A percentile compares a stretch with the other conserved stretches of the same genome.
phyloP scores from a whole-genome alignment of 2,113 vertebrate species.

The Elephas maximus region DNA sequence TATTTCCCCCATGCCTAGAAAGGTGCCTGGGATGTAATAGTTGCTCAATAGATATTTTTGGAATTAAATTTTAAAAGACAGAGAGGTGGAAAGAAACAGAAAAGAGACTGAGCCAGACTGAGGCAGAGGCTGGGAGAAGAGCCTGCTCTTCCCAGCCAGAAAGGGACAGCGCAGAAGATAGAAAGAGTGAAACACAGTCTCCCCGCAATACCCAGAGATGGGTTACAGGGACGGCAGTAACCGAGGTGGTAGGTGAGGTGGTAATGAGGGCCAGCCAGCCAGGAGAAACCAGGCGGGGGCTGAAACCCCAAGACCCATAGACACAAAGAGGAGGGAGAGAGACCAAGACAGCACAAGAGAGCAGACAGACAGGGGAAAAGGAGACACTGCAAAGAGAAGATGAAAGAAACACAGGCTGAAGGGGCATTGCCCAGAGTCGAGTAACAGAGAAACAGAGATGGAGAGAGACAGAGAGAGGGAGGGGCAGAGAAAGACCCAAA shows the following conservation, averaged over 20 bases:
- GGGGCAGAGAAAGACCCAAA: neutral
- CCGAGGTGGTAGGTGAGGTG: accelerated
- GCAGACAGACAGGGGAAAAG: neutral
- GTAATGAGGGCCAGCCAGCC: neutral
- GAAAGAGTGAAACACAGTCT: slow-evolving; percentile 78
- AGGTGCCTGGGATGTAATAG: neutral
- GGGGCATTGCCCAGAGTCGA: neutral
- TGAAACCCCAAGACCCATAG: neutral
- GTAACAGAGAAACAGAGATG: neutral
- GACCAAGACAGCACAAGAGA: neutral
- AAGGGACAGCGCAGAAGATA: slow-evolving; percentile 38
- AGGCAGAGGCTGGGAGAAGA: slow-evolving; percentile 36
- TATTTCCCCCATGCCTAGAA: neutral
- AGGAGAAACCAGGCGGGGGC: neutral
- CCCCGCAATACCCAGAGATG: slow-evolving; percentile 53
- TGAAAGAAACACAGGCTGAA: neutral
- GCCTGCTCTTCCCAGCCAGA: neutral
- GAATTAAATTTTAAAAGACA: neutral
- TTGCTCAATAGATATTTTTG: slow-evolving; percentile 6
- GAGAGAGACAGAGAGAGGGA: no score
- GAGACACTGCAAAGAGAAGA: neutral
- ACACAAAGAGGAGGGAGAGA: neutral
- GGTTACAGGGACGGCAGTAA: slow-evolving; percentile 48
- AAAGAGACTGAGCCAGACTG: neutral
- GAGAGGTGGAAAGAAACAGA: slow-evolving; percentile 7